phyloP scores from a whole-genome alignment of 2,113 vertebrate species.

The Lepisosteus osseus region DNA sequence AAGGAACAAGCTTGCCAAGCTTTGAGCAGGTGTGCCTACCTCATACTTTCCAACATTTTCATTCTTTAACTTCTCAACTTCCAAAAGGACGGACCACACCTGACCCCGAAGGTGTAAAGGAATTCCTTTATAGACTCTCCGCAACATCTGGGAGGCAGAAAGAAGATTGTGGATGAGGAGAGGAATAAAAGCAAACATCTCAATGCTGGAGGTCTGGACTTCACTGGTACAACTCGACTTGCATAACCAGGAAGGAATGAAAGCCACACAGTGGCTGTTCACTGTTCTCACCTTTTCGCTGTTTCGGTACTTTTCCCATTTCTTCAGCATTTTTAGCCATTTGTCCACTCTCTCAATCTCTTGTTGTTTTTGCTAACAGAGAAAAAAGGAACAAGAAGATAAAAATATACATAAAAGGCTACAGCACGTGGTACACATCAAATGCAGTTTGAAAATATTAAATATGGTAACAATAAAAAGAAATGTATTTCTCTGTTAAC shows the following conservation, averaged over 20 bases:
- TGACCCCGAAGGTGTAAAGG: slow-evolving; percentile 86
- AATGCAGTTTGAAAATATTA: background rate
- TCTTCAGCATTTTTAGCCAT: slow-evolving; percentile 92
- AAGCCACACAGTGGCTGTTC: no score
- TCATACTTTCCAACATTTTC: slow-evolving; percentile 82
- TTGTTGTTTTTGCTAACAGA: slow-evolving; percentile 76
- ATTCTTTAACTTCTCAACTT: slow-evolving; percentile 74
- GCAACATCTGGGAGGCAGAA: slow-evolving; percentile 68
- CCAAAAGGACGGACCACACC: slow-evolving; percentile 82
- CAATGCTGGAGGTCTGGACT: no score
- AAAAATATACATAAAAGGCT: background rate
- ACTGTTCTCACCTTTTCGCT: slow-evolving; percentile 77
- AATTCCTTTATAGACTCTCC: slow-evolving; percentile 88
- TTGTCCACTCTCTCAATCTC: slow-evolving; percentile 83
- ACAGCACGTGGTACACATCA: no score
- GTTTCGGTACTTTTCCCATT: slow-evolving; percentile 84
- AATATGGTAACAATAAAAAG: background rate
- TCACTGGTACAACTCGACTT: no score
- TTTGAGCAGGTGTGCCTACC: slow-evolving; percentile 45
- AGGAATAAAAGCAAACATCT: background rate
- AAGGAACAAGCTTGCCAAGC: no score
- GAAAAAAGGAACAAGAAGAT: background rate
- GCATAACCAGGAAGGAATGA: background rate
- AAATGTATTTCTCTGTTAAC: background rate
- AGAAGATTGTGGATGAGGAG: background rate